Base-by-base conservation (phyloP, 2,888 invertebrate species). In the Sinodicranocentrus sp. region DNA sequence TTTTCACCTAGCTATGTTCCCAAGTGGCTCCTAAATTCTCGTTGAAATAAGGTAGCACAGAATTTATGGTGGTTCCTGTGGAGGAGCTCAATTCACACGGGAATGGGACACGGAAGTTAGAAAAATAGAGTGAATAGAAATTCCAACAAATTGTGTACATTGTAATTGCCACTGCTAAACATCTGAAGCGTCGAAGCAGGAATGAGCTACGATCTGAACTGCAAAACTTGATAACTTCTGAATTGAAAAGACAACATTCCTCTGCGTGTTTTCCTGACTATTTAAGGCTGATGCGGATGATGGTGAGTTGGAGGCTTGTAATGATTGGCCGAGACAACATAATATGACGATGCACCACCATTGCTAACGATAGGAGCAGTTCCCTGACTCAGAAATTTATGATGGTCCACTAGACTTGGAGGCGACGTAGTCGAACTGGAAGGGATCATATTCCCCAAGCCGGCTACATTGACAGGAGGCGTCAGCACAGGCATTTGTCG, bases 301-400 rank as follows among this genome's bases (percentile, higher is more conserved):
- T 33, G 33, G 33, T 10, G 33, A 33, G 33, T 33, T 6, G 33
- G 33, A 33, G 10, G n/a, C n/a, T n/a, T n/a, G n/a, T n/a, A 33
- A 33, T 33, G 33, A 33, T 33, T 33, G 33, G 33, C 10, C 33
- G 33, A 10, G 33, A 33, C 33, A 10, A 33, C 3, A 10, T 33
- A 10, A 33, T 3, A 10, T 57, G 57, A 23, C 10, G 57, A n/a
- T 57, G 57, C 13, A 23, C 13, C 57, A 25, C 25, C 25, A 54
- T 5, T 54, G 13, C 2, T 10, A 5, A 2, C 23, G 5, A 25
- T 57, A 19, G 57, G 13, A 25, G 25, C 10, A 2, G 19, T 6
- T 57, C 23, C 57, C 57, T 57, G 57, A 57, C 57, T 57, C 25
- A 10, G 2, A 25, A 57, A 57, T 57, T 57, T 57, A 23, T 57